A percentile compares a stretch with the other conserved stretches of the same genome.
These are phyloP conservation scores for Nomada hirtipes DNA, from an alignment of 2,888 invertebrate genomes.

Conservation along the genomic window DNA sequence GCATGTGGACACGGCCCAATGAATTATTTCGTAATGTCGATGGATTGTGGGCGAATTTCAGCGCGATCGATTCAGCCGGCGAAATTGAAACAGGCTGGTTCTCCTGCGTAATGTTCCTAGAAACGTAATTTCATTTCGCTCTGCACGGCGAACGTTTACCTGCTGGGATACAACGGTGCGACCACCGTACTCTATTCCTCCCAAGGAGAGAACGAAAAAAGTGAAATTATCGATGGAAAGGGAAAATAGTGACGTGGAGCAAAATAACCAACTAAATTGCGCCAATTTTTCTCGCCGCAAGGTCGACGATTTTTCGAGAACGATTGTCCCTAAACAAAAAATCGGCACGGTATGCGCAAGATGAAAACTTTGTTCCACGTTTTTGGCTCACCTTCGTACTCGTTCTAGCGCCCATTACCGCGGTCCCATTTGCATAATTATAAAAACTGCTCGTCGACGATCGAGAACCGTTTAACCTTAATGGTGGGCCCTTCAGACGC, in stretches of 20 bases:
- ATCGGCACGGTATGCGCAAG: background rate
- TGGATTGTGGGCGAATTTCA: slow-evolving; percentile 37
- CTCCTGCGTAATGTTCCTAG: slow-evolving; percentile 30
- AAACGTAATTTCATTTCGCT: slow-evolving; percentile 28
- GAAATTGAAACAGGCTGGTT: slow-evolving; percentile 51
- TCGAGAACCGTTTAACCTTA: slow-evolving; percentile 48
- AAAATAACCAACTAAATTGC: slow-evolving; percentile 20
- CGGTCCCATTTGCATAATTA: slow-evolving; percentile 28
- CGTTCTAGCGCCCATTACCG: slow-evolving; percentile 19
- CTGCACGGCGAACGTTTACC: background rate
- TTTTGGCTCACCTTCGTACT: slow-evolving; percentile 13
- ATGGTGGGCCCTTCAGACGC: slow-evolving; percentile 87
- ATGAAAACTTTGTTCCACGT: slow-evolving; percentile 9
- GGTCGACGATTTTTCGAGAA: background rate
- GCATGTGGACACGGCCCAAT: slow-evolving; percentile 24
- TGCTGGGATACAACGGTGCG: background rate
- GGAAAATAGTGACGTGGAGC: background rate
- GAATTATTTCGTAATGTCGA: slow-evolving; percentile 58
- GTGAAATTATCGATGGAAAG: background rate
- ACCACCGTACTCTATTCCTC: background rate
- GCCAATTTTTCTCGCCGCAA: background rate
- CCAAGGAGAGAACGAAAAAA: background rate
- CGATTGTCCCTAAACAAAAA: background rate
- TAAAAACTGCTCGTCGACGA: slow-evolving; percentile 17
- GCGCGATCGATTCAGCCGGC: slow-evolving; percentile 44